Evolutionary conservation across 2,113 vertebrate species (phyloP).

Genomic region (Dryoscopus gambensis): DNA sequence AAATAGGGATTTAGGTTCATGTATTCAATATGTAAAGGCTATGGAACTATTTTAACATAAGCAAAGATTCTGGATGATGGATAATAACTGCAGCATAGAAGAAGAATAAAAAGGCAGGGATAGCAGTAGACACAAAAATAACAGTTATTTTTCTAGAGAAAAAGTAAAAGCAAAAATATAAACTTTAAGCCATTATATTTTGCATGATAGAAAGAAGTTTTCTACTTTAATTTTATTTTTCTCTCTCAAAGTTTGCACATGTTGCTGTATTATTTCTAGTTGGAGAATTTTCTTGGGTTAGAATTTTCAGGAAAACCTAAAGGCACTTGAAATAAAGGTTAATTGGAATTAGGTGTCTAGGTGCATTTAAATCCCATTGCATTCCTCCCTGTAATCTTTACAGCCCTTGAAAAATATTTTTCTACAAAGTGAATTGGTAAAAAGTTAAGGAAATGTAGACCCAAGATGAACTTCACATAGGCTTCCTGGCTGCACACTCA

Average conservation of each 20-base stretch:
- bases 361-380: not conserved
- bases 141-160: not conserved
- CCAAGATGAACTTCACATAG: not conserved
- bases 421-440: not conserved
- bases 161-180: not conserved
- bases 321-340: conserved; percentile 18
- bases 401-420: not conserved
- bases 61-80: not conserved
- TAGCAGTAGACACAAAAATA: not conserved
- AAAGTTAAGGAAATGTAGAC: not conserved
- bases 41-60: not conserved
- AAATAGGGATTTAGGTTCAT: not conserved
- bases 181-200: not conserved
- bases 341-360: conserved; percentile 9
- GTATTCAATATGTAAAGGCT: not conserved
- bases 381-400: not conserved
- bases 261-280: not conserved
- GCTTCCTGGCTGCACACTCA: not conserved
- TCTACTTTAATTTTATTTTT: not conserved
- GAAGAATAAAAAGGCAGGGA: not conserved
- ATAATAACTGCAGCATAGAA: not conserved
- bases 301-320: not conserved
- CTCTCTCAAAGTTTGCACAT: not conserved
- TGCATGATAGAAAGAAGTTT: not conserved
- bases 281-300: not conserved